Conservation (phyloP, 2,888 invertebrate genomes). For the Cataglyphis altisquamis region DNA sequence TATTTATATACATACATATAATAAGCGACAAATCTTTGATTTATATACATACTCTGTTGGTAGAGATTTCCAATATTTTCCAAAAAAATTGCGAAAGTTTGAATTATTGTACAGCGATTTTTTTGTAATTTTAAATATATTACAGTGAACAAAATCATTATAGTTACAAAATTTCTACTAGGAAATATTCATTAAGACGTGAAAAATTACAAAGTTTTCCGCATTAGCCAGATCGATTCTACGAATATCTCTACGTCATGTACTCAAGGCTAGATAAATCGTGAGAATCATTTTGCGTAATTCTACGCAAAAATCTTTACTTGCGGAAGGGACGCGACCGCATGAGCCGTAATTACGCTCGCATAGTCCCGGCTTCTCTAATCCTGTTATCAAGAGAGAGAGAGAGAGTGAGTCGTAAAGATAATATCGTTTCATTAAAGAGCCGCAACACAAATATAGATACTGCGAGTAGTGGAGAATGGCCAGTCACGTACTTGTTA, state of each 20-base stretch:
- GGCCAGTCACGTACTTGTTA: conserved; percentile 46
- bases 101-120: not conserved
- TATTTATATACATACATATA: not conserved
- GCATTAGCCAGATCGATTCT: conserved; percentile 27
- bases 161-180: conserved; percentile 18
- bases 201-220: conserved; percentile 49
- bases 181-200: conserved; percentile 19
- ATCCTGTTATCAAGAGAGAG: conserved; percentile 55
- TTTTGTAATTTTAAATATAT: conserved; percentile 20
- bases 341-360: conserved; percentile 50
- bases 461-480: conserved; percentile 48
- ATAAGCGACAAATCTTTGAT: not conserved
- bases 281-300: conserved; percentile 44
- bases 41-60: not conserved
- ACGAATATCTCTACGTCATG: conserved; percentile 33
- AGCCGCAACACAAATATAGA: conserved; percentile 60
- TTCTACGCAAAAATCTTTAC: conserved; percentile 42
- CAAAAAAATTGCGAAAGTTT: not conserved
- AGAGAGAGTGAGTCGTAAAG: conserved; percentile 56
- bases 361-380: conserved; percentile 36
- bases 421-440: conserved; percentile 59
- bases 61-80: not conserved
- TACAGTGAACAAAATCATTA: not conserved
- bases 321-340: conserved; percentile 37
- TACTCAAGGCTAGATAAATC: conserved; percentile 45